These are phyloP conservation scores for Aplodontia rufa DNA, from an alignment of 2,113 vertebrate species.

Conservation along the genomic window DNA sequence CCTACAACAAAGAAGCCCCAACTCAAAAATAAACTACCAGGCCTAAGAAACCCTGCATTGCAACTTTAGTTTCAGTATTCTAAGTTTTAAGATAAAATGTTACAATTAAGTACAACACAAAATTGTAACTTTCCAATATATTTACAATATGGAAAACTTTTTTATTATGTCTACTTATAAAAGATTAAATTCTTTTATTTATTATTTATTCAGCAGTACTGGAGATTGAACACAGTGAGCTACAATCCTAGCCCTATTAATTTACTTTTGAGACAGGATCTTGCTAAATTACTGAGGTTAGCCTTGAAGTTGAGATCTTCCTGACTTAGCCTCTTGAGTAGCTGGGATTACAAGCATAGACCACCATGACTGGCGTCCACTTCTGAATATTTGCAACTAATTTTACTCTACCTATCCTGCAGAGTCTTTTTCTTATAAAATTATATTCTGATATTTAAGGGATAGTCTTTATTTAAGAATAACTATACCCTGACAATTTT, in stretches of 20 bases:
- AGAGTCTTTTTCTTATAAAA: neutral
- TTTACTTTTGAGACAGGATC: too few species aligned
- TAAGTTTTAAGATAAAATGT: neutral
- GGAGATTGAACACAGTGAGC: too few species aligned
- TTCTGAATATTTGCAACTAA: neutral
- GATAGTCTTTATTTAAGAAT: neutral
- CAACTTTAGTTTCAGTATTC: neutral
- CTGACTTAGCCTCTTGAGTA: too few species aligned
- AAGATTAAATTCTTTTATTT: neutral
- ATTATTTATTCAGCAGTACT: too few species aligned
- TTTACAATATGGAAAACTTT: neutral
- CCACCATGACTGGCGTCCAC: neutral
- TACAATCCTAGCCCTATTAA: too few species aligned
- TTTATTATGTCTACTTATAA: neutral
- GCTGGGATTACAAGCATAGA: too few species aligned
- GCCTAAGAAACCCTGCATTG: neutral
- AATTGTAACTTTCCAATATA: neutral
- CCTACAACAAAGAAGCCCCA: neutral
- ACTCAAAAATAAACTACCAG: neutral
- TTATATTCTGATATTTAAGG: neutral
- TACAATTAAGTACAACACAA: neutral
- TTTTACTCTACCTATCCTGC: neutral
- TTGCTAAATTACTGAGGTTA: too few species aligned
- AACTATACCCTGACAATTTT: neutral
- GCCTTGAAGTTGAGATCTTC: too few species aligned